Evolutionary conservation across 2,888 invertebrate genomes (phyloP), one percentile per base, ranked within the genome.

Genomic region (Thumatha senex): DNA sequence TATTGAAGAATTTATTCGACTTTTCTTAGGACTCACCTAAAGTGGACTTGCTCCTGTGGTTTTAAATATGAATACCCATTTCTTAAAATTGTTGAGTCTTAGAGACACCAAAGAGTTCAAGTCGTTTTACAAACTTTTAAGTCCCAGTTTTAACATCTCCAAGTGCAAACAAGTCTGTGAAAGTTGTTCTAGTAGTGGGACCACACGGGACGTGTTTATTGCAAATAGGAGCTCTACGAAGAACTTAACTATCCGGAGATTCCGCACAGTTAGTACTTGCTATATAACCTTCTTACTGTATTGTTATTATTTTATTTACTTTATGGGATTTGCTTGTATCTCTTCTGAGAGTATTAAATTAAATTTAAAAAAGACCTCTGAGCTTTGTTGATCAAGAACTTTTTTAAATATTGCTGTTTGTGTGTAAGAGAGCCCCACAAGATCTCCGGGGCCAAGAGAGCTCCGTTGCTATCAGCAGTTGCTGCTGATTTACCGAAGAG

Each of bases 161-260:
- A 72, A 81, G 82, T 77, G 82, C 76, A 80, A 83, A 84, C 80
- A 81, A 83, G 78, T 79, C 77, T 58, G 72, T 64, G 73, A 72
- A 81, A 84, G 74, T 85, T 78, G 77, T 75, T 76, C 58, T 58
- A 69, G 74, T 68, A 69, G 76, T 68, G 73, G 71, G 73, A 76
- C 76, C 78, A 71, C 80, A 74, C 71, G 80, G 78, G 80, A 76
- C 77, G 80, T 82, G 82, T 86, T 87, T 85, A 86, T 81, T 85
- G 81, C 81, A 80, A 86, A 84, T 81, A 82, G 77, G 76, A 80
- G 80, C 78, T 82, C 76, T 4, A 5, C 5, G 18, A 50, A 57
- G 58, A 55, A 61, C 60, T 69, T 58, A 65, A 70, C 67, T 72
- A 68, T 72, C 63, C 67, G 64, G 64, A 63, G 67, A 67, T 70